Evolutionary conservation across 2,888 invertebrate species (phyloP).

Genomic region (Caenorhabditis doughertyi): DNA sequence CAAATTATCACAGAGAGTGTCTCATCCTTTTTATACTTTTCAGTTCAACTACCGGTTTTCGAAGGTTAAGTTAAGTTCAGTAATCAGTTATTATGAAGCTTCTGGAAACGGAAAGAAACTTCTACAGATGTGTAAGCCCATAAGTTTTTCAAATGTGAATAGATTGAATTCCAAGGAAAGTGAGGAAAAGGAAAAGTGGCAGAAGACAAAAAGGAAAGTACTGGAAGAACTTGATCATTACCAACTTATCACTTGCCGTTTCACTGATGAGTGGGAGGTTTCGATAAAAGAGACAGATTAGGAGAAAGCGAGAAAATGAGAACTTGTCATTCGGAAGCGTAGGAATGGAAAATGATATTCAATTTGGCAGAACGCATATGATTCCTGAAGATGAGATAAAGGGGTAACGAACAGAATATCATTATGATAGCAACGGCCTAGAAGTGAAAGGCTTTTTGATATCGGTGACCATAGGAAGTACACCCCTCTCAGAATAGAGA

Average conservation of each 20-base stretch:
- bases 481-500: slow-evolving; percentile 23
- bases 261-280: slow-evolving; percentile 40
- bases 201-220: slow-evolving; percentile 19
- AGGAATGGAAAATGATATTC: not conserved
- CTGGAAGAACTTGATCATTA: slow-evolving; percentile 59
- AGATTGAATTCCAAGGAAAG: slow-evolving; percentile 6
- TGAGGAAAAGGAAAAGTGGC: not conserved
- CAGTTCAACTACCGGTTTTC: slow-evolving; percentile 33
- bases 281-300: slow-evolving; percentile 21
- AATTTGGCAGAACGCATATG: not conserved
- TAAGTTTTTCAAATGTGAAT: slow-evolving; percentile 10
- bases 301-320: slow-evolving; percentile 10
- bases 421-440: slow-evolving; percentile 12
- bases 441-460: slow-evolving; percentile 54
- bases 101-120: slow-evolving; percentile 9
- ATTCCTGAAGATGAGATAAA: slow-evolving; percentile 6
- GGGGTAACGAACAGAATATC: slow-evolving; percentile 20
- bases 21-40: slow-evolving; percentile 37
- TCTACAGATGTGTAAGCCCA: slow-evolving; percentile 23
- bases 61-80: slow-evolving; percentile 40
- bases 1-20: slow-evolving; percentile 12
- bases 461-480: slow-evolving; percentile 59
- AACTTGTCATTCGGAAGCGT: slow-evolving; percentile 35
- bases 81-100: slow-evolving; percentile 8
- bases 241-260: slow-evolving; percentile 53